A percentile compares a stretch with the other conserved stretches of the same genome.
These are phyloP conservation scores for Luffia ferchaultella DNA, from an alignment of 2,888 invertebrate genomes.

Conservation along the genomic window DNA sequence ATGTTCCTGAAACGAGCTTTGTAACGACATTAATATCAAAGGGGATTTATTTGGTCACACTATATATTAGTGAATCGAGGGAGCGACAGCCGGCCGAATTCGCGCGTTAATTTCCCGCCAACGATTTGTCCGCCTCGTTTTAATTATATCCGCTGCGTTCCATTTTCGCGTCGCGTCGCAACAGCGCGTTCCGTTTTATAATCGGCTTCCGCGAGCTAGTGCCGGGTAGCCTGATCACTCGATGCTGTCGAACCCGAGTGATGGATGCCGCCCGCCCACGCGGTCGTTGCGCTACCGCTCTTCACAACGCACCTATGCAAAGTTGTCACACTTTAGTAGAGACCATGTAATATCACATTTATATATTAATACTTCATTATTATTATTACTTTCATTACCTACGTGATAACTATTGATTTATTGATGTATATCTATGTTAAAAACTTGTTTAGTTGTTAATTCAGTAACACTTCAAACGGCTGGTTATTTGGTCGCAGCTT, in stretches of 20 bases:
- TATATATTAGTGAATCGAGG: neutral
- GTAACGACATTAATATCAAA: neutral
- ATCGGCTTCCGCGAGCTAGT: neutral
- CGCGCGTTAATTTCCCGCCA: slow-evolving; percentile 45
- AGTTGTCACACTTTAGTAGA: no score
- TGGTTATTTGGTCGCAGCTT: no score
- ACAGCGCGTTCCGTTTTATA: neutral
- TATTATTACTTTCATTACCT: no score
- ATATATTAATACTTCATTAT: no score
- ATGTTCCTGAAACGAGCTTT: neutral
- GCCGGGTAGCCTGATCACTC: neutral
- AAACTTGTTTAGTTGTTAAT: no score
- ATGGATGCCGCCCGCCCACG: neutral
- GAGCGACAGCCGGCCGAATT: slow-evolving; percentile 22
- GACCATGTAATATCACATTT: no score
- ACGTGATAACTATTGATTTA: no score
- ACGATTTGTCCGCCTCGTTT: slow-evolving; percentile 49
- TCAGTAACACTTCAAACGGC: no score
- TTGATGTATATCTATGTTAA: no score
- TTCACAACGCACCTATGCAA: no score
- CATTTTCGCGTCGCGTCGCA: neutral
- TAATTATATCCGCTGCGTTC: slow-evolving; percentile 58
- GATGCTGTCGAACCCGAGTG: neutral
- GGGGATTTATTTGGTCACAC: neutral
- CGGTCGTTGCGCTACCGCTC: neutral